A percentile compares a stretch with the other conserved stretches of the same genome.
Evolutionary conservation across 2,888 invertebrate genomes (phyloP).

Genomic region (Epinotia ramella): DNA sequence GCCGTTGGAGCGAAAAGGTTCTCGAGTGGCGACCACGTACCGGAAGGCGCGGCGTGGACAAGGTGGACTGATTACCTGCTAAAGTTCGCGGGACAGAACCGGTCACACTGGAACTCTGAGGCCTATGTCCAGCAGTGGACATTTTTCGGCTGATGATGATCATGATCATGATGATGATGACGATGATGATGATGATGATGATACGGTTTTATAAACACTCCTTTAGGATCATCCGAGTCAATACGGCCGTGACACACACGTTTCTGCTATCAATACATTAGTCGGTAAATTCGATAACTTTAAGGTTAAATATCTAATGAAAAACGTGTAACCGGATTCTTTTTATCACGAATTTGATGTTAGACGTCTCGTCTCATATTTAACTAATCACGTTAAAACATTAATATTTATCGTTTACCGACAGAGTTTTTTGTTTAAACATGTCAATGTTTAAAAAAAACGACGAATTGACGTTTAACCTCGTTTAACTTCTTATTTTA

Average conservation of each 20-base stretch:
- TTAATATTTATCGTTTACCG: conserved; percentile 27
- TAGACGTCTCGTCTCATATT: neutral
- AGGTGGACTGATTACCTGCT: too few relatives aligned
- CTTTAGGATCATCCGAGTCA: neutral
- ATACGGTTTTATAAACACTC: neutral
- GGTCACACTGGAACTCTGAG: too few relatives aligned
- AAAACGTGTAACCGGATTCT: conserved; percentile 32
- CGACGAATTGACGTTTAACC: too few relatives aligned
- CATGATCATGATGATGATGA: too few relatives aligned
- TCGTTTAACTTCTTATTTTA: too few relatives aligned
- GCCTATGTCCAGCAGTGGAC: too few relatives aligned
- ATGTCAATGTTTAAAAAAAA: conserved; percentile 12
- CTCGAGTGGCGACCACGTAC: too few relatives aligned
- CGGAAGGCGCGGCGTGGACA: too few relatives aligned
- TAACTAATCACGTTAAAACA: conserved; percentile 27
- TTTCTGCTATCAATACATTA: neutral
- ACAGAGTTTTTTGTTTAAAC: conserved; percentile 23
- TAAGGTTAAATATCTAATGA: conserved; percentile 12
- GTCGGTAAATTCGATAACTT: conserved; percentile 17
- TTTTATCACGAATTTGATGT: conserved; percentile 36
- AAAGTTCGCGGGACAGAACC: too few relatives aligned
- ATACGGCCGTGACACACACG: neutral
- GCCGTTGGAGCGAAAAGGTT: too few relatives aligned
- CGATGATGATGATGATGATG: too few relatives aligned
- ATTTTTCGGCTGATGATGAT: too few relatives aligned